phyloP scores from a whole-genome alignment of 2,888 invertebrate species.

The Micoletzkya japonica region DNA sequence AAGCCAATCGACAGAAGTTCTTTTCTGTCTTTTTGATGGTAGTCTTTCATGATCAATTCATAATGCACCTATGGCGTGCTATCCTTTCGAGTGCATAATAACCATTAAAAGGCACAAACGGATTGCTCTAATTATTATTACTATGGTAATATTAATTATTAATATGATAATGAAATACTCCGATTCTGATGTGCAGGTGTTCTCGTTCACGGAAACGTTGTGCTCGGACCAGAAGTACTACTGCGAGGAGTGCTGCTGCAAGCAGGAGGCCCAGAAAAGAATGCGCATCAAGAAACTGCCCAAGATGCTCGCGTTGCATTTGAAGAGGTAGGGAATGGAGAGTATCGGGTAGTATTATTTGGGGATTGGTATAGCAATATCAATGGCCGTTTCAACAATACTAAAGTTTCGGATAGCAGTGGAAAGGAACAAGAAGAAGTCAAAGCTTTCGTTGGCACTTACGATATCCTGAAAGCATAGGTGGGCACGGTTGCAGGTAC shows the following conservation, averaged over 20 bases:
- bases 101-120: no score
- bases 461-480: no score
- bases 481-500: no score
- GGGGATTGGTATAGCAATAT: no score
- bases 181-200: constrained; percentile 31
- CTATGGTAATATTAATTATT: constrained; percentile 29
- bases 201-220: constrained; percentile 93
- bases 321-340: constrained; percentile 76
- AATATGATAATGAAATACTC: background rate
- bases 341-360: no score
- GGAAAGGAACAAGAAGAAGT: no score
- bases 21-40: background rate
- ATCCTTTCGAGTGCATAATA: no score
- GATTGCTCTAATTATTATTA: background rate
- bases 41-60: background rate
- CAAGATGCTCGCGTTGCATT: constrained; percentile 92
- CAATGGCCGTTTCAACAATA: no score
- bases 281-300: constrained; percentile 98
- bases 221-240: constrained; percentile 96
- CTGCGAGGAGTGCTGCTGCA: constrained; percentile 77
- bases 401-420: no score
- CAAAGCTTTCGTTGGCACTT: no score
- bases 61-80: no score
- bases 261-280: constrained; percentile 58
- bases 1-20: background rate